Evolutionary conservation across 2,113 vertebrate genomes (phyloP), one percentile per base, ranked within the genome.

Genomic region (Chascanopsetta lugubris): DNA sequence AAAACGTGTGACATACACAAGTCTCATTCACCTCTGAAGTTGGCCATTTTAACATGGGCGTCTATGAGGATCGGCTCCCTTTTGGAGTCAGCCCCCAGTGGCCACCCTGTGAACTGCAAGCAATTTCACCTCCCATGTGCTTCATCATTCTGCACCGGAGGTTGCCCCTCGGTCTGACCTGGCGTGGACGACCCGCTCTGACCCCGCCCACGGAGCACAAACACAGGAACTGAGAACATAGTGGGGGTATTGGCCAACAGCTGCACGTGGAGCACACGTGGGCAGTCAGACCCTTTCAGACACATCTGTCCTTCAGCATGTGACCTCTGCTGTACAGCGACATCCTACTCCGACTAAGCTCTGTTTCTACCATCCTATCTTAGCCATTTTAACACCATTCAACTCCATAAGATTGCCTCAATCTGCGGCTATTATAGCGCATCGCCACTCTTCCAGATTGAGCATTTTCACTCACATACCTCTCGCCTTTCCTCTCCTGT

Each of bases 401-500:
- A 83, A 49, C 62, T 71, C 61, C 53, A 69, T 26, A 57, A 78
- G 72, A 87, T 84, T 80, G 75, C 54, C 58, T 72, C 18, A 6
- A 60, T 75, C 61, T 55, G 40, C 62, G 77, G 75, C 68, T 72
- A 85, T 88, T 72, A 84, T 74, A 72, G 77, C 72, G 40, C 58
- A 75, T 86, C 43, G 43, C 64, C 69, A 50, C 79, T 85, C 82
- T 82, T 87, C 69, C 73, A 63, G 66, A 84, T 73, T 82, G 74
- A 90, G 64, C 48, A 17, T 66, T 88, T 86, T 87, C 80, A 67
- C 75, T 77, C 76, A 77, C 76, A 80, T 63, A 75, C 72, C 40
- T 66, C 58, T 71, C 49, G 46, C 56, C 56, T 75, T 76, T 80
- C 15, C 42, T 68, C 68, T 75, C 60, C 67, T 67, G 62, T 77